Evolutionary conservation across 2,797 vertebrate genomes (phyloP).

Genomic region (Cyclura pinguis): DNA sequence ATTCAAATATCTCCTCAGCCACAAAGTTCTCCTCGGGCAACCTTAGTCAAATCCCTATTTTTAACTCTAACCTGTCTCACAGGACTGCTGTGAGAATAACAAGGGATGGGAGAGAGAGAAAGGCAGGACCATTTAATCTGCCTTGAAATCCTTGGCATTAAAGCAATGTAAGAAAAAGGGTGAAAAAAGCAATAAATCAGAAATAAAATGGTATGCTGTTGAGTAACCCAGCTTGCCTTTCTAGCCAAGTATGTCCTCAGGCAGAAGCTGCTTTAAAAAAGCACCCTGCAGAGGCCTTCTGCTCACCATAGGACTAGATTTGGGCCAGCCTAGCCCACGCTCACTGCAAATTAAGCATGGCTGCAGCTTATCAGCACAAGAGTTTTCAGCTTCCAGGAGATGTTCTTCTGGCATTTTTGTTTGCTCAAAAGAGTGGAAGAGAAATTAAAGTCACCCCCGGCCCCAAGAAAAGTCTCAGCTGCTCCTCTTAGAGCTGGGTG

Average conservation of each 20-base stretch:
- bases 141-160: neutral
- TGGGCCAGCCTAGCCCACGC: neutral
- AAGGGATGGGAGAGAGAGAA: neutral
- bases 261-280: neutral
- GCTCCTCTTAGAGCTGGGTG: constrained; percentile 20
- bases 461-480: constrained; percentile 22
- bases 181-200: neutral
- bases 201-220: neutral
- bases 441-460: neutral
- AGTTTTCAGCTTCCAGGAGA: neutral
- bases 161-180: neutral
- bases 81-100: neutral
- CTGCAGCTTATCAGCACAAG: neutral
- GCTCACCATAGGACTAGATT: neutral
- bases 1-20: neutral
- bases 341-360: neutral
- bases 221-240: neutral
- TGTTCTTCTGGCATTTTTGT: neutral
- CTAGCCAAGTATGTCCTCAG: neutral
- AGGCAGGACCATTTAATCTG: neutral
- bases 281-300: neutral
- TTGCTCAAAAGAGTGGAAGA: constrained; percentile 29
- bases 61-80: neutral
- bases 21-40: neutral
- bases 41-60: neutral